Base-by-base conservation (phyloP, 2,888 invertebrate genomes). In the Andrena haemorrhoa region DNA sequence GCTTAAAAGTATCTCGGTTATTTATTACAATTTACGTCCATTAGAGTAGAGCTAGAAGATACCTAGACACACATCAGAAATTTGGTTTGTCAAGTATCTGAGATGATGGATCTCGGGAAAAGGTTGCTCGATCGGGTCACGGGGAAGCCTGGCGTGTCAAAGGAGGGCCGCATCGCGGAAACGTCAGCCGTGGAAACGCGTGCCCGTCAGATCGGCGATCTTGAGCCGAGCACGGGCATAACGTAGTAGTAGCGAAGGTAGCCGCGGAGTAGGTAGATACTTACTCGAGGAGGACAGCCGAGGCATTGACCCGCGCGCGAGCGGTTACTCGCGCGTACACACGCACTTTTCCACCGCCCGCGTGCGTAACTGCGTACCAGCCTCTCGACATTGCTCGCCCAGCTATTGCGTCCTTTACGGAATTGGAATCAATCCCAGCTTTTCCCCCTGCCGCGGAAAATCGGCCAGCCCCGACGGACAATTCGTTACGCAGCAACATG, bases 241-340 rank as follows among this genome's bases (percentile, higher is more conserved):
- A 82, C 80, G 81, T 75, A 73, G 78, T 75, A 73, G 78, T 61
- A 78, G 79, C 84, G 85, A 77, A 81, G 81, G 86, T 87, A 86
- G 79, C 83, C 83, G 64, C 64, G 26, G 77, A 79, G 79, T 84
- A 88, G 76, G 82, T 73, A 82, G 83, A 79, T 82, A 84, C 83
- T 81, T 79, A 83, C 82, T 83, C 86, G 79, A 87, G 87, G 90
- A 90, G 90, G 90, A 92, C 91, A 89, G 91, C 86, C 89, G 86
- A 92, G 92, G 89, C 92, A 92, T 92, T 92, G 92, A 92, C 92
- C 92, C 89, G 90, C 89, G 89, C 85, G 85, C 84, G 81, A 83
- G 85, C 90, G 90, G 87, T 89, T 88, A 88, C 89, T 86, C 89
- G 87, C 89, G 88, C 88, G 87, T 84, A 88, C 88, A 87, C 83